Percentiles rank a stretch among this genome's conserved stretches.
Evolutionary conservation across 2,888 invertebrate species (phyloP).

Genomic region (Temnothorax ravouxi): DNA sequence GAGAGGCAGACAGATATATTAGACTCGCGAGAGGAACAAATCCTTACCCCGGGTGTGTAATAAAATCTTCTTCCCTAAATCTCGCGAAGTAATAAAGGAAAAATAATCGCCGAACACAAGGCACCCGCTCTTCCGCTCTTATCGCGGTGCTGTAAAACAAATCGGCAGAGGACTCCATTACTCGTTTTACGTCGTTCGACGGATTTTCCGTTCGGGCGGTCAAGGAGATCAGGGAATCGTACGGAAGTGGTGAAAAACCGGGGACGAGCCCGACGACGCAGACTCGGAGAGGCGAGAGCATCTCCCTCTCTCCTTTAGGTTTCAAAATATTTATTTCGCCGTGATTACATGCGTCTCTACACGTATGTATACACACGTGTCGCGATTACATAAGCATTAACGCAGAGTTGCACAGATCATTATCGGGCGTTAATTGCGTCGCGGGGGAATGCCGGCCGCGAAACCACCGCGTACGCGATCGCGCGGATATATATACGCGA

Average conservation of each 20-base stretch:
- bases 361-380: conserved; percentile 56
- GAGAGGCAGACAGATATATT: background rate
- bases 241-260: too few species aligned
- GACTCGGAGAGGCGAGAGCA: background rate
- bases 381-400: conserved; percentile 61
- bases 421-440: conserved; percentile 76
- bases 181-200: background rate
- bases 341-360: conserved; percentile 70
- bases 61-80: conserved; percentile 19
- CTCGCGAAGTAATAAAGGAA: conserved; percentile 26
- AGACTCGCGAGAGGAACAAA: background rate
- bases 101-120: conserved; percentile 17
- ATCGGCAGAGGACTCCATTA: background rate
- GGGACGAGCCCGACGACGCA: background rate
- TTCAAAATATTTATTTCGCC: conserved; percentile 81
- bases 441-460: conserved; percentile 68
- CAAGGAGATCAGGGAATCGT: background rate
- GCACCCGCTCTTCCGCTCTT: background rate
- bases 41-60: conserved; percentile 13
- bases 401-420: conserved; percentile 63
- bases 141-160: conserved; percentile 16
- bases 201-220: too few species aligned
- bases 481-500: background rate
- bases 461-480: conserved; percentile 57
- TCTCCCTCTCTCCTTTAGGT: conserved; percentile 16